Evolutionary conservation across 2,888 invertebrate species (phyloP).

Genomic region (Drosophila putrida): DNA sequence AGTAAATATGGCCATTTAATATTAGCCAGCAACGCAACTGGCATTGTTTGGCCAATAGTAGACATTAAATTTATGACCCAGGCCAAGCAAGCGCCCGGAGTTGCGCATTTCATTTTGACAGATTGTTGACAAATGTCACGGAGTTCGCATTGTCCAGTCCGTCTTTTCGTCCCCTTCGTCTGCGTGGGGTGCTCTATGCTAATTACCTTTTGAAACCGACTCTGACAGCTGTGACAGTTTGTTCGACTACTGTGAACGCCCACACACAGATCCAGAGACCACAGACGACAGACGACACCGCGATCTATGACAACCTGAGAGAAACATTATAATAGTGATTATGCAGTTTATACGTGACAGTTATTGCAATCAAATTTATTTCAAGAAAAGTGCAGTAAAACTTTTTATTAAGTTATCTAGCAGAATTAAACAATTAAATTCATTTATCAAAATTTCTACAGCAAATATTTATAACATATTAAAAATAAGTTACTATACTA

Average conservation of each 20-base stretch:
- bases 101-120: slow-evolving; percentile 60
- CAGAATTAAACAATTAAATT: too few relatives aligned
- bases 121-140: slow-evolving; percentile 72
- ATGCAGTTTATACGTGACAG: neutral
- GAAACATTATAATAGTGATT: slow-evolving; percentile 2
- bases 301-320: slow-evolving; percentile 58
- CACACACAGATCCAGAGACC: slow-evolving; percentile 10
- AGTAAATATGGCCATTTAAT: slow-evolving; percentile 42
- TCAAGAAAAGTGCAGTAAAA: neutral
- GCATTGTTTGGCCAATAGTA: slow-evolving; percentile 53
- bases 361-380: neutral
- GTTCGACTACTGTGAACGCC: slow-evolving; percentile 59
- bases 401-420: too few relatives aligned
- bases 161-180: neutral
- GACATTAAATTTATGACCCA: slow-evolving; percentile 66
- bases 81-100: slow-evolving; percentile 22
- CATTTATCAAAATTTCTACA: too few relatives aligned
- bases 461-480: too few relatives aligned
- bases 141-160: slow-evolving; percentile 47
- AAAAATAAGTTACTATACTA: too few relatives aligned
- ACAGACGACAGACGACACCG: slow-evolving; percentile 12
- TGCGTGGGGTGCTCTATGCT: slow-evolving; percentile 60
- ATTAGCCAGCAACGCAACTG: slow-evolving; percentile 23
- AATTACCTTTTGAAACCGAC: slow-evolving; percentile 66
- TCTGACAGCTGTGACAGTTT: slow-evolving; percentile 58